These are phyloP conservation scores for Ips typographus DNA, from an alignment of 1,140 invertebrate species.

Conservation along the genomic window DNA sequence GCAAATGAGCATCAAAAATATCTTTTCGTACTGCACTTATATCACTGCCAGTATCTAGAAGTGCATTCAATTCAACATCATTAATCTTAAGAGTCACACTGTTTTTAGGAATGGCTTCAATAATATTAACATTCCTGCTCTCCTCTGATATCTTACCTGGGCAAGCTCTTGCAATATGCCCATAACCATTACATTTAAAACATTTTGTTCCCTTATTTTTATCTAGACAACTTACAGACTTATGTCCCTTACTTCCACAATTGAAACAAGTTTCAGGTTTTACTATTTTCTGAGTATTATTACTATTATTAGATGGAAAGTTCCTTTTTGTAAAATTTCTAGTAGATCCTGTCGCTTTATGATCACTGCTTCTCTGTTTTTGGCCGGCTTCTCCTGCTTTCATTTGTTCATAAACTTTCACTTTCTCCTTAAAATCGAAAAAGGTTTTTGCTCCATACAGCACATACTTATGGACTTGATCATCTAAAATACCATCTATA, in stretches of 20 bases:
- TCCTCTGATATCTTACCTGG: background rate
- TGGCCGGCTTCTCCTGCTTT: background rate
- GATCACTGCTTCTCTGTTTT: background rate
- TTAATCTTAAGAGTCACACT: conserved; percentile 6
- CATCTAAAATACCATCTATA: conserved; percentile 40
- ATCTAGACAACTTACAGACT: conserved; percentile 14
- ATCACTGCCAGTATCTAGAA: conserved; percentile 23
- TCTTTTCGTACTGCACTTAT: conserved; percentile 20
- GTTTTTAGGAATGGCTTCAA: background rate
- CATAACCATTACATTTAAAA: conserved; percentile 23
- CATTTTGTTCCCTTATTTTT: conserved; percentile 22
- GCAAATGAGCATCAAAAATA: conserved; percentile 8
- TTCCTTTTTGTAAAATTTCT: background rate
- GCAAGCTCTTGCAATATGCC: conserved; percentile 13
- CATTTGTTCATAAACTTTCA: conserved; percentile 28
- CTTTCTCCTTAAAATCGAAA: conserved; percentile 31
- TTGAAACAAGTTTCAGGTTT: conserved; percentile 19
- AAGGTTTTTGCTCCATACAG: conserved; percentile 34
- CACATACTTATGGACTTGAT: conserved; percentile 24
- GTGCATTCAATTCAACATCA: background rate
- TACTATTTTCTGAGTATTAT: background rate
- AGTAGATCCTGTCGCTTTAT: background rate
- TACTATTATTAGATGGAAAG: background rate
- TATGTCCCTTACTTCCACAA: conserved; percentile 20
- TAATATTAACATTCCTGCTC: background rate